These are phyloP conservation scores for Chloroceryle aenea DNA, from an alignment of 2,113 vertebrate species.

Conservation along the genomic window DNA sequence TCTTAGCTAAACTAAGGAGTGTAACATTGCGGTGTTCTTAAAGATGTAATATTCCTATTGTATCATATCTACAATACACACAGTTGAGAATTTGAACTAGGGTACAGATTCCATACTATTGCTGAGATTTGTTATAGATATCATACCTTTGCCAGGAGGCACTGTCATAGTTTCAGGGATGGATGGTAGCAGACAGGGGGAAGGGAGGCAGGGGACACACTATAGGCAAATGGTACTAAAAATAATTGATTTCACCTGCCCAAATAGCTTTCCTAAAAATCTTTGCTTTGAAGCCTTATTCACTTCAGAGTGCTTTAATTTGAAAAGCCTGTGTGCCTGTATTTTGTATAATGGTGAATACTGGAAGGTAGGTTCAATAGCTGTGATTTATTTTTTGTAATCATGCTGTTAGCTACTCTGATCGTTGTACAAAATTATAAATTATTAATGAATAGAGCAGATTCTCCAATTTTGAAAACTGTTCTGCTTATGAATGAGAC, in stretches of 20 bases:
- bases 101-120: not conserved
- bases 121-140: not conserved
- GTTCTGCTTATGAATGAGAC: not conserved
- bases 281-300: not conserved
- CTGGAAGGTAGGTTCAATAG: not conserved
- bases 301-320: not conserved
- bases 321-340: not conserved
- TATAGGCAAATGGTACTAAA: not conserved
- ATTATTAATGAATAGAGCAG: conserved; percentile 9
- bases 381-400: conserved; percentile 25
- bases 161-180: not conserved
- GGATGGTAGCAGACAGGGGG: fast-evolving
- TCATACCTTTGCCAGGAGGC: not conserved
- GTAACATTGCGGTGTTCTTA: not conserved
- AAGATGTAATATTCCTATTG: not conserved
- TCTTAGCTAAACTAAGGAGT: not conserved
- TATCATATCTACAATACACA: not conserved
- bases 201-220: not conserved
- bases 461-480: conserved; percentile 5
- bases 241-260: not conserved
- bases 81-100: not conserved
- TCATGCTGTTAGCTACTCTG: not conserved
- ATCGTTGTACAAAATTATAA: not conserved
- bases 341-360: not conserved
- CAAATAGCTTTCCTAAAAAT: not conserved